Evolutionary conservation across 2,888 invertebrate species (phyloP).

Genomic region (Ornithoptera alexandrae): DNA sequence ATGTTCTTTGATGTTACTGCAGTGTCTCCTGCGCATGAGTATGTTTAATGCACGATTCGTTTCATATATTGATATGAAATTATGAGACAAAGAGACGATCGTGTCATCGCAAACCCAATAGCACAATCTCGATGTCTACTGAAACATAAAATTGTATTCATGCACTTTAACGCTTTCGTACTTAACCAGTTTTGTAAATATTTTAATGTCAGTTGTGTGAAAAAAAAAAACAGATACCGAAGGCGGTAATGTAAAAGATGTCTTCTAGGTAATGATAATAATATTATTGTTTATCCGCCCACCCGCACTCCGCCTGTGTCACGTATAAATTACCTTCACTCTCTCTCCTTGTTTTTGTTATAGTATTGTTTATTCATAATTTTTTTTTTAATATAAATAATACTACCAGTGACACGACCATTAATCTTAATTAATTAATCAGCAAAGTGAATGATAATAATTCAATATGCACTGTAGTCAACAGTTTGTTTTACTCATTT

Average conservation of each 20-base stretch:
- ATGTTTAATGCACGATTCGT: slow-evolving; percentile 6
- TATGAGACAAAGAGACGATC: neutral
- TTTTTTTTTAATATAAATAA: too few relatives aligned
- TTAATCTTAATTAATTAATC: too few relatives aligned
- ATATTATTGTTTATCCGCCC: too few relatives aligned
- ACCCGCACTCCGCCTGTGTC: too few relatives aligned
- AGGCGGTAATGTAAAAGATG: too few relatives aligned
- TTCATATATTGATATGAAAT: neutral
- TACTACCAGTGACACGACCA: too few relatives aligned
- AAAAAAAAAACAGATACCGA: neutral
- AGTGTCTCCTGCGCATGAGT: slow-evolving; percentile 11
- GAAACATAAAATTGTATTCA: neutral
- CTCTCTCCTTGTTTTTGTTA: too few relatives aligned
- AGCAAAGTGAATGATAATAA: neutral
- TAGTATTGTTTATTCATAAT: too few relatives aligned
- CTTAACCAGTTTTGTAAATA: neutral
- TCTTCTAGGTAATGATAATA: too few relatives aligned
- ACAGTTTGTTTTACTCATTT: neutral
- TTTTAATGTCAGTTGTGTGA: neutral
- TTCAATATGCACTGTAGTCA: neutral
- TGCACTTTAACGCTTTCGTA: neutral
- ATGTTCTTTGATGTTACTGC: slow-evolving; percentile 19
- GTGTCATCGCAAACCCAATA: neutral
- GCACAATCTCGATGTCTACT: neutral
- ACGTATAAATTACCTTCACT: too few relatives aligned